Conservation (phyloP, 2,888 invertebrate species). For the Eueremaeus valkanovi region DNA sequence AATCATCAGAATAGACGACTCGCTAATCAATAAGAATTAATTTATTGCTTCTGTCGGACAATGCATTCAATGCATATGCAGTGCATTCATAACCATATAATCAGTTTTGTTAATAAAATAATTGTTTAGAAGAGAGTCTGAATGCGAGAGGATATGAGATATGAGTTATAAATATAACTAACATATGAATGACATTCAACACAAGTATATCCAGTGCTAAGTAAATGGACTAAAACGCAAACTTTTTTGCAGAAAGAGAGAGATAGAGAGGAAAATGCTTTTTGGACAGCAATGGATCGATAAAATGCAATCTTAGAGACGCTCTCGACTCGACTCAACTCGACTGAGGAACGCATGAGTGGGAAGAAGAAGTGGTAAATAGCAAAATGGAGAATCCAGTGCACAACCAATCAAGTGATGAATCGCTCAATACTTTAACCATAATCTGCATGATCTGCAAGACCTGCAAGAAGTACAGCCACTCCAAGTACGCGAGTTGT, state of each 20-base stretch:
- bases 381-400: constrained; percentile 23
- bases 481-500: not conserved
- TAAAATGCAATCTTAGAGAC: constrained; percentile 33
- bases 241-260: constrained; percentile 8
- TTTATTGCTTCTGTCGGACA: too few species aligned
- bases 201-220: constrained; percentile 6
- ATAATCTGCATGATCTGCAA: not conserved
- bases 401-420: constrained; percentile 20
- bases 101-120: not conserved
- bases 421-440: constrained; percentile 7
- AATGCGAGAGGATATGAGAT: not conserved
- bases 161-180: not conserved
- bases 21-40: too few species aligned
- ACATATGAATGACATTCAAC: not conserved
- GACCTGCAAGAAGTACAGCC: not conserved
- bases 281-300: constrained; percentile 15
- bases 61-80: too few species aligned
- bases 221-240: constrained; percentile 10
- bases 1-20: too few species aligned
- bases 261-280: constrained; percentile 18
- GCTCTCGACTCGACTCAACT: not conserved
- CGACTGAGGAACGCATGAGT: constrained; percentile 24
- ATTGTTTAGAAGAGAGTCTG: not conserved
- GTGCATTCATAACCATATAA: too few species aligned
- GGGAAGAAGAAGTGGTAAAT: constrained; percentile 31